phyloP scores from a whole-genome alignment of 1,140 invertebrate genomes.

The Philopotamus ludificatus region DNA sequence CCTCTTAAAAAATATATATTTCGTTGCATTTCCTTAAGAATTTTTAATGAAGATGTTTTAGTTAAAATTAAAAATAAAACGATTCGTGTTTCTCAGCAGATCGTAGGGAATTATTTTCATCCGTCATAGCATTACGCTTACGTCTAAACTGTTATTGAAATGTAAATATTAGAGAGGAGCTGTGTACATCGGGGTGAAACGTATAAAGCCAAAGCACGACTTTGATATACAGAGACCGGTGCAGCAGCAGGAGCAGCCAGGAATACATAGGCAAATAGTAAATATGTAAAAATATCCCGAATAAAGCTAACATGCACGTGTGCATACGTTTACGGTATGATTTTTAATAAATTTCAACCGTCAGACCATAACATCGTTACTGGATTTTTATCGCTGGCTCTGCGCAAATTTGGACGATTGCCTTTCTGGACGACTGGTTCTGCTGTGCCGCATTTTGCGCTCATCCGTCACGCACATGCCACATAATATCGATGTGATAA shows the following conservation, averaged over 20 bases:
- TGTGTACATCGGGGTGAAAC: background rate
- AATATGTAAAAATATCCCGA: too few species aligned
- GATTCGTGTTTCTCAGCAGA: background rate
- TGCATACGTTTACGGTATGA: too few species aligned
- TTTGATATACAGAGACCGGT: background rate
- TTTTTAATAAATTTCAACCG: background rate
- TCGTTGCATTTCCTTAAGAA: too few species aligned
- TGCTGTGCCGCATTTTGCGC: background rate
- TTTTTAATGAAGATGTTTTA: too few species aligned
- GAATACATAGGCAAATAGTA: too few species aligned
- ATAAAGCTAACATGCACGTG: too few species aligned
- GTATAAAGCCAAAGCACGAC: background rate
- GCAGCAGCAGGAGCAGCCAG: too few species aligned
- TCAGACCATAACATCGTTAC: slow-evolving; percentile 11
- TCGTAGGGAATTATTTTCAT: background rate
- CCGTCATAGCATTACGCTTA: background rate
- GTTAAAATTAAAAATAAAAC: too few species aligned
- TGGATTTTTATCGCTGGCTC: slow-evolving; percentile 19
- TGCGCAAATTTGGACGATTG: background rate
- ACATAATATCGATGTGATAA: slow-evolving; percentile 6
- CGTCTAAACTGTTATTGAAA: background rate
- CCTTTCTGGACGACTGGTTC: background rate
- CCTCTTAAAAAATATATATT: too few species aligned
- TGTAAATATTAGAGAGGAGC: background rate
- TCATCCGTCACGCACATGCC: slow-evolving; percentile 2